Evolutionary conservation across 2,113 vertebrate genomes (phyloP).

Genomic region (crab-eating macaque (Macaca fascicularis)): DNA sequence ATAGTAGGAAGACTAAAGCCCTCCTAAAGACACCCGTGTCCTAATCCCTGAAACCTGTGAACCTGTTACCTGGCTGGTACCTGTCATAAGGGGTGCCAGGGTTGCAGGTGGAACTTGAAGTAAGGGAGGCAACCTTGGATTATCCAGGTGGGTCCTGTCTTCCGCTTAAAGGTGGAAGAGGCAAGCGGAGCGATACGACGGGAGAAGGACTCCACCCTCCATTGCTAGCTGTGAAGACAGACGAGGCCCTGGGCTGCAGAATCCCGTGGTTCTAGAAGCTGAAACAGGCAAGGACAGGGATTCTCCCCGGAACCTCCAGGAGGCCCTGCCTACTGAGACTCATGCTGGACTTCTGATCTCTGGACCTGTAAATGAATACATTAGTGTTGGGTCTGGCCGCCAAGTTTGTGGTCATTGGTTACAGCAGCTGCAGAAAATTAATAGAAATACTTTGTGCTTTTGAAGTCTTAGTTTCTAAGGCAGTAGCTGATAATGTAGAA

Average conservation of each 20-base stretch:
- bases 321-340: neutral
- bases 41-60: neutral
- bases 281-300: neutral
- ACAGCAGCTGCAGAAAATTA: neutral
- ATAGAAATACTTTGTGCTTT: neutral
- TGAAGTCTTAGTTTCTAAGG: neutral
- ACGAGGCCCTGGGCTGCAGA: neutral
- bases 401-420: neutral
- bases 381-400: neutral
- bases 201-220: neutral
- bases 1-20: no score
- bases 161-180: no score
- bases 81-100: neutral
- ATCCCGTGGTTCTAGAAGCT: no score
- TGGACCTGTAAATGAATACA: neutral
- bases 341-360: neutral
- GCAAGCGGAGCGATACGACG: rapidly evolving
- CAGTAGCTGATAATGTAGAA: no score
- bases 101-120: neutral
- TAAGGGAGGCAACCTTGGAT: neutral
- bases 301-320: neutral
- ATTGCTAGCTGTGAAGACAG: neutral
- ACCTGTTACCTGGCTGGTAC: rapidly evolving
- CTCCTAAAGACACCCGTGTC: rapidly evolving
- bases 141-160: neutral